A percentile compares a stretch with the other conserved stretches of the same genome.
phyloP scores from a whole-genome alignment of 1,140 invertebrate genomes.

The Scylla paramamosain region DNA sequence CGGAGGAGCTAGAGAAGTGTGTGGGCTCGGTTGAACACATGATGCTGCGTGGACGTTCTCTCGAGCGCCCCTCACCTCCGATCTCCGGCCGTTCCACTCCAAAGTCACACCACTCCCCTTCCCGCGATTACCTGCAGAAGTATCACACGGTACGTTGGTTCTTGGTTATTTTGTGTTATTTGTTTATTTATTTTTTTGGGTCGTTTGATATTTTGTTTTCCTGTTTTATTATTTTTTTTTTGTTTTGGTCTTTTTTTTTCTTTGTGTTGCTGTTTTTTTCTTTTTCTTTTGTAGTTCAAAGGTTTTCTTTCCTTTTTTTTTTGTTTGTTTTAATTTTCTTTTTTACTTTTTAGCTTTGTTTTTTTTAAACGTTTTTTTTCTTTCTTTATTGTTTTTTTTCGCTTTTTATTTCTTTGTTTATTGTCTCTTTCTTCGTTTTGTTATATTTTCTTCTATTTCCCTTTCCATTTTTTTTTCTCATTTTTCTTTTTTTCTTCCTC shows the following conservation, averaged over 20 bases:
- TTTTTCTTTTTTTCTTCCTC: background rate
- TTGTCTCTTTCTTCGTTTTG: background rate
- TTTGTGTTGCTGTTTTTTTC: no score
- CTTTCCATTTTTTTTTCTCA: no score
- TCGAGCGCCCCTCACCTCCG: constrained; percentile 77
- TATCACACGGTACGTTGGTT: constrained; percentile 87
- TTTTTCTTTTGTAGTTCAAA: no score
- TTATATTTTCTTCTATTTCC: background rate
- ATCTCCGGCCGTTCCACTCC: constrained; percentile 88
- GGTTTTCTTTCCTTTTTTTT: no score
- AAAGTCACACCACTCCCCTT: constrained; percentile 86
- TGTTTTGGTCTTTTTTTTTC: background rate
- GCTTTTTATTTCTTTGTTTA: no score
- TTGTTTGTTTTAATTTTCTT: background rate
- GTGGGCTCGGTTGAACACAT: constrained; percentile 97
- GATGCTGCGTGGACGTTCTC: constrained; percentile 86
- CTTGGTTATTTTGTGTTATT: no score
- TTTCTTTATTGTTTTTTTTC: background rate
- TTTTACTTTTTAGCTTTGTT: background rate
- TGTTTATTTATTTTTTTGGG: no score
- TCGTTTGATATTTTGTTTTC: no score
- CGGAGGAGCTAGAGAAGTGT: constrained; percentile 97
- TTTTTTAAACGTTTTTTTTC: background rate
- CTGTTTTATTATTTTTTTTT: no score
- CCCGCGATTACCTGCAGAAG: constrained; percentile 89